Evolutionary conservation across 2,797 vertebrate genomes (phyloP), one percentile per base, ranked within the genome.

Genomic region (Bovichtus diacanthus): DNA sequence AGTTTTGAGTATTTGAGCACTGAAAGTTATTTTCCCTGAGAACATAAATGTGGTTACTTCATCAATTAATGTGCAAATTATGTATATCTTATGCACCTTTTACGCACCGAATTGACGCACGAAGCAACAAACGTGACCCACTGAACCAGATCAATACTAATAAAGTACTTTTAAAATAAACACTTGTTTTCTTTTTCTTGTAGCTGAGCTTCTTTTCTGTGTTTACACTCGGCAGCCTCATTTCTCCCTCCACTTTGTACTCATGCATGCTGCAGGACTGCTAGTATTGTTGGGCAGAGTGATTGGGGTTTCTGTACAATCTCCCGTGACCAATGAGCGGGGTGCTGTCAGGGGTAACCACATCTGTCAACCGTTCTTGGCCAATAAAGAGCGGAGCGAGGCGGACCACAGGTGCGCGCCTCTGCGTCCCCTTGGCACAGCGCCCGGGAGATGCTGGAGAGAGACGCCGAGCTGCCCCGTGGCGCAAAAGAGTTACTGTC

Each of bases 301-400:
- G 92, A 91, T 90, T 87, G 90, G 94, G 89, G 82, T 88, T 92
- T 88, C 84, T 89, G 86, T 88, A 92, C 92, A 93, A 92, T 94
- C 87, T 94, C 90, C 88, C 89, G 91, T 92, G 92, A 92, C 96
- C 96, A 97, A 97, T 97, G 95, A 95, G 89, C 87, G 90, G 88
- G 94, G 95, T 93, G 96, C 97, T 96, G 96, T 96, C 96, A 97
- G 94, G 94, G 96, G 96, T 96, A 96, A 95, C 96, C 95, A 95
- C 96, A 97, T 97, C 97, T 96, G 96, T 97, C 96, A 97, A 94
- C 94, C 93, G 85, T 93, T 94, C 91, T 94, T 80, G 96, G 95
- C 97, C 97, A 98, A 98, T 98, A 95, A 96, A 93, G 94, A 95
- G 94, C 94, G 84, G 94, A 93, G 95, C 95, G 93, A 96, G 96